phyloP scores from a whole-genome alignment of 1,140 invertebrate genomes.

The Wasmannia auropunctata region DNA sequence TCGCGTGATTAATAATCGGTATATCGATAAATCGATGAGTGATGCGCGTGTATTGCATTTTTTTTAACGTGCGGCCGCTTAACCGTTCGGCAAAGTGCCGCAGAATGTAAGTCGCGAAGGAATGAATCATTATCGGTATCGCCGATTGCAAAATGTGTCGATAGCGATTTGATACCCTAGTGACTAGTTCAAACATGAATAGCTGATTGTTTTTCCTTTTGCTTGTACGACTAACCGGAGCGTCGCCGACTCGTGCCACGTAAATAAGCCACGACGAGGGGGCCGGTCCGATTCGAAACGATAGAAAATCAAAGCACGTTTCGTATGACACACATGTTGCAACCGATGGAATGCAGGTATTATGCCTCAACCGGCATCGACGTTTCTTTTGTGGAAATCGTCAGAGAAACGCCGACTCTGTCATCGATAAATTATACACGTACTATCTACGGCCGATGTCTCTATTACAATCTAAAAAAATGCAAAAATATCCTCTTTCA shows the following conservation, averaged over 20 bases:
- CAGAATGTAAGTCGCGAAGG: constrained; percentile 7
- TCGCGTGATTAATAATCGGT: constrained; percentile 1
- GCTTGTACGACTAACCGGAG: constrained; percentile 49
- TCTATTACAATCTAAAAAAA: neutral
- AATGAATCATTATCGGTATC: constrained; percentile 50
- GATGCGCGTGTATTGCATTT: constrained; percentile 11
- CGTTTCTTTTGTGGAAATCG: constrained; percentile 75
- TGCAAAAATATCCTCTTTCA: neutral
- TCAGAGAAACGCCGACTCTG: constrained; percentile 27
- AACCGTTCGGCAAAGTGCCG: neutral
- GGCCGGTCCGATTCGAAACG: constrained; percentile 72
- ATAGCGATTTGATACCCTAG: constrained; percentile 43
- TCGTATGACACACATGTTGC: constrained; percentile 85
- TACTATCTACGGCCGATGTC: neutral
- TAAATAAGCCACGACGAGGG: constrained; percentile 81
- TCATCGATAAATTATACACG: constrained; percentile 34
- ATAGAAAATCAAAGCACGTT: constrained; percentile 84
- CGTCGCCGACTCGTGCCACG: constrained; percentile 63
- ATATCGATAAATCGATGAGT: neutral
- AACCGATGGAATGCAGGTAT: constrained; percentile 83
- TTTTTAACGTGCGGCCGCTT: neutral
- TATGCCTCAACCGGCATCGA: constrained; percentile 78
- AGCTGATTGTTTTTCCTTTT: constrained; percentile 52
- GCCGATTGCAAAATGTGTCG: constrained; percentile 41
- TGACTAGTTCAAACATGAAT: constrained; percentile 50